Evolutionary conservation across 2,113 vertebrate species (phyloP), one percentile per base, ranked within the genome.

Genomic region (Cairina moschata): DNA sequence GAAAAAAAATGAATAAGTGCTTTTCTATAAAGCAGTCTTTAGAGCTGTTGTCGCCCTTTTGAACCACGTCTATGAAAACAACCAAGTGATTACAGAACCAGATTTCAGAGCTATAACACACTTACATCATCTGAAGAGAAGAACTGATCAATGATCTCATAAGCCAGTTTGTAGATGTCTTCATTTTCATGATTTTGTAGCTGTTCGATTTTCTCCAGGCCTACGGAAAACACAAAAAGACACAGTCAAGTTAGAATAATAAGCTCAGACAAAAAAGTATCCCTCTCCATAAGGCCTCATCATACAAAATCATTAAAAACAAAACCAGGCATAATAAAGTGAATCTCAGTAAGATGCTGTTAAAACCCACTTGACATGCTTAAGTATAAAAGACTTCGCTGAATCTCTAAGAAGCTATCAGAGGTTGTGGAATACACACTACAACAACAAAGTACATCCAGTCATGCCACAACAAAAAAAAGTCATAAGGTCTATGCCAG

Each of bases 101-200:
- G 42, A 36, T 4, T 34, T 31, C 71, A 93, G 34, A 55, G 22
- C 66, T 42, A 1, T 3, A 11, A 22, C 60, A 63, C 42, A 98
- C 99, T 98, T 98, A 99, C 99, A 98, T 99, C 99, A 97, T 99
- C 99, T 98, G 99, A 99, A 93, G 99, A 99, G 98, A 99, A 99
- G 98, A 99, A 99, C 97, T 99, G 99, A 97, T 99, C 99, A 93
- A 99, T 99, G 98, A 99, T 99, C 98, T 99, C 99, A 96, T 99
- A 99, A 72, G 99, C 99, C 98, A 99, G 98, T 98, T 99, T 99
- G 98, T 99, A 99, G 98, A 99, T 99, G 97, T 99, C 99, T 98
- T 99, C 99, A 96, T 99, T 99, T 98, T 99, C 99, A 95, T 99
- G 99, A 96, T 99, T 99, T 97, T 99, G 99, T 93, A 99, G 98